Evolutionary conservation across 53 echinoderm and acorn worm species (phyloP), one percentile per base, ranked within the genome.

Genomic region (Arbacia lixula): DNA sequence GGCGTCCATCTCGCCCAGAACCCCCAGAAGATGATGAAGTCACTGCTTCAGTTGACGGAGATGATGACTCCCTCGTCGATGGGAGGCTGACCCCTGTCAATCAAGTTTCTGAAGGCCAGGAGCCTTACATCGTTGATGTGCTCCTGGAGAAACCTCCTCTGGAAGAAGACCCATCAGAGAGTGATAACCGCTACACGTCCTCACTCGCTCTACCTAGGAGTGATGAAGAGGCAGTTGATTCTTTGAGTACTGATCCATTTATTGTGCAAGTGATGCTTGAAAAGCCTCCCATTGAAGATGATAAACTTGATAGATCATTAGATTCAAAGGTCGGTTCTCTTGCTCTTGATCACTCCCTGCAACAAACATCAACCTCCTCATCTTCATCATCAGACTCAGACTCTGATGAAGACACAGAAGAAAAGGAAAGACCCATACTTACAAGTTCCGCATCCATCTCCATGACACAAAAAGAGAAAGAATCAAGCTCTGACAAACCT

Each of bases 221-320:
- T 67, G n/a, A 37, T 3, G 25, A 39, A 37, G 39, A 67, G 24
- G 39, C 22, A 38, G 39, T 11, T 4, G 36, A 36, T 22, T 37
- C 10, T 37, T 22, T 22, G 22, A 38, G 37, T 14, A 37, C 3
- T 46, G 34, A 22, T 11, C 74, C 53, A 53, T 74, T 31, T 31
- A 12, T 53, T 52, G 74, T 74, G 26, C 30, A 74, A 6, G 25
- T 74, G 43, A 52, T 74, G 51, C n/a, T 74, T 31, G 74, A 74
- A 21, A 74, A 51, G 12, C 74, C 74, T 28, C 74, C 74, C 20
- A 20, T 74, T 34, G 53, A 74, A 34, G 53, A 53, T 1, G 53
- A 74, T 74, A n/a, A 16, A 31, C 19, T 52, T 53, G 74, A 74
- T 30, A 53, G 74, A 53, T 50, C 74, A 50, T 53, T 74, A 14